Conservation (phyloP, 1,140 invertebrate genomes). For the Micrasema minimum region DNA sequence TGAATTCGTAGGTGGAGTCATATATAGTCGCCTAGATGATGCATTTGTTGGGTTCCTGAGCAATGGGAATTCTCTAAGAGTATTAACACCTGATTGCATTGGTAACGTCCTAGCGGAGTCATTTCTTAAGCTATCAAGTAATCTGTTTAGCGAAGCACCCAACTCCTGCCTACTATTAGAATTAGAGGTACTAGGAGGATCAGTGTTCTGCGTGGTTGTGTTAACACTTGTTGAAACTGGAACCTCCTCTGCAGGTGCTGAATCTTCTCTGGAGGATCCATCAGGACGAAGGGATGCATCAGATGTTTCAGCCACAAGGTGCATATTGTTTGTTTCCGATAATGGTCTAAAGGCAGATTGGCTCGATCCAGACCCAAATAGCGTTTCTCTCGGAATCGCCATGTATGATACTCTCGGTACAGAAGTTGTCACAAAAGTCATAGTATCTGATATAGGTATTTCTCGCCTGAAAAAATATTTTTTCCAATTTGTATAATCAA, state of each 20-base stretch:
- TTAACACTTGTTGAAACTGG: neutral
- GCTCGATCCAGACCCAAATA: constrained; percentile 44
- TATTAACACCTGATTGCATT: constrained; percentile 10
- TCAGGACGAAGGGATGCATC: neutral
- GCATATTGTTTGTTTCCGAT: constrained; percentile 24
- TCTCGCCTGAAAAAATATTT: constrained; percentile 24
- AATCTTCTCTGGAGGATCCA: neutral
- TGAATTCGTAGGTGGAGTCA: constrained; percentile 20
- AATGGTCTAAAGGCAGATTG: constrained; percentile 62
- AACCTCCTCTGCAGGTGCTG: constrained; percentile 1
- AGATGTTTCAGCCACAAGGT: neutral
- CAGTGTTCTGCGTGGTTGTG: neutral
- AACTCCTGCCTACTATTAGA: constrained; percentile 30
- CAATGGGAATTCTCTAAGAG: constrained; percentile 16
- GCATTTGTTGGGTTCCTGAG: constrained; percentile 10
- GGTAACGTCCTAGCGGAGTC: constrained; percentile 44
- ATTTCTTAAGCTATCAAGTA: constrained; percentile 48
- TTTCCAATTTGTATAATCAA: no score
- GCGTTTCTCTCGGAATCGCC: constrained; percentile 30
- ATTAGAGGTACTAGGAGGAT: constrained; percentile 1
- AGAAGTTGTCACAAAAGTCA: constrained; percentile 31
- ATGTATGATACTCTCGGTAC: constrained; percentile 21
- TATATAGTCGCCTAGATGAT: constrained; percentile 14
- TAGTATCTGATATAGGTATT: constrained; percentile 16
- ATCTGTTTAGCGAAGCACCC: constrained; percentile 44